These are phyloP conservation scores for Drosophila meridionalis DNA, from an alignment of 2,888 invertebrate genomes.

Conservation along the genomic window DNA sequence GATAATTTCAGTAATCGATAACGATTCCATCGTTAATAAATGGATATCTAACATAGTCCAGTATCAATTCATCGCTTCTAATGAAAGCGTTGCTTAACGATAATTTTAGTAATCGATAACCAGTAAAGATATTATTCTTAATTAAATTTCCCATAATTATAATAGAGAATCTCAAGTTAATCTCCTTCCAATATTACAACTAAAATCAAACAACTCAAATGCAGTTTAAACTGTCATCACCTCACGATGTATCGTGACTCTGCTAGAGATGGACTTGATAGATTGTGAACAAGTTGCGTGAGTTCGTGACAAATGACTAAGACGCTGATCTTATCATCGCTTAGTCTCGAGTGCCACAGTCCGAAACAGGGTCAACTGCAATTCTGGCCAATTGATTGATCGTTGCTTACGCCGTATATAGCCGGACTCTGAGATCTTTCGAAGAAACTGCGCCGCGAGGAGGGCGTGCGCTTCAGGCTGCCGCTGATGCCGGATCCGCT, in stretches of 20 bases:
- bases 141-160: neutral
- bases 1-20: no score
- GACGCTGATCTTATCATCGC: conserved; percentile 1
- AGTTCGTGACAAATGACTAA: neutral
- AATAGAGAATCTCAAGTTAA: neutral
- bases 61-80: no score
- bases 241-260: neutral
- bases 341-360: conserved; percentile 11
- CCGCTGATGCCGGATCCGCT: conserved; percentile 65
- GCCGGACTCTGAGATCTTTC: conserved; percentile 84
- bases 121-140: no score
- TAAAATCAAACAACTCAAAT: neutral
- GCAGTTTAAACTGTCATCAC: neutral
- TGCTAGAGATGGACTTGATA: conserved; percentile 10
- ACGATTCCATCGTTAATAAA: neutral
- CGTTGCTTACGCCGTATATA: conserved; percentile 80
- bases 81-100: no score
- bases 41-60: neutral
- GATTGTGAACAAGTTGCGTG: neutral
- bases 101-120: no score
- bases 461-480: conserved; percentile 82
- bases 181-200: neutral
- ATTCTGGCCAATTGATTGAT: conserved; percentile 7
- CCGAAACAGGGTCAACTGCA: conserved; percentile 10
- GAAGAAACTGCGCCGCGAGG: conserved; percentile 79